Conservation (phyloP, 2,113 vertebrate species). For the Triplophysa dalaica region DNA sequence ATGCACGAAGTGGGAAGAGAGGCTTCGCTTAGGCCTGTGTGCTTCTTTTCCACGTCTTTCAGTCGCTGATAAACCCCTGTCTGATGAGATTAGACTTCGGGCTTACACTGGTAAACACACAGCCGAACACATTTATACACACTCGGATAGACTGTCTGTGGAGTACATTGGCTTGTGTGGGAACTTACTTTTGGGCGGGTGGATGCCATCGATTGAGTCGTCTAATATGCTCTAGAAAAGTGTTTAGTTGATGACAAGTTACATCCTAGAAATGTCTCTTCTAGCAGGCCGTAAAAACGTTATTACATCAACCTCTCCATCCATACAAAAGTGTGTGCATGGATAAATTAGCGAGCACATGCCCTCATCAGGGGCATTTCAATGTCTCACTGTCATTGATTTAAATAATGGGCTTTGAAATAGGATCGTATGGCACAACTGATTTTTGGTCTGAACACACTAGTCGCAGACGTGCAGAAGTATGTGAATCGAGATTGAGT, state of each 20-base stretch:
- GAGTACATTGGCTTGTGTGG: not conserved
- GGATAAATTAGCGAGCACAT: not conserved
- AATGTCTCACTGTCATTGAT: not conserved
- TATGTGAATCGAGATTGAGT: no score
- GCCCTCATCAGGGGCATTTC: not conserved
- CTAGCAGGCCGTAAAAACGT: not conserved
- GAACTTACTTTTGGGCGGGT: no score
- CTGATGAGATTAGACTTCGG: not conserved
- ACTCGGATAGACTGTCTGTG: not conserved
- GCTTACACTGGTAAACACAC: not conserved
- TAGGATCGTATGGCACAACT: no score
- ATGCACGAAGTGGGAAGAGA: not conserved
- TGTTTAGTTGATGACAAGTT: not conserved
- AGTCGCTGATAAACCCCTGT: slow-evolving; percentile 26
- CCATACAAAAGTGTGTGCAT: not conserved
- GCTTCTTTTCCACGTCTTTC: slow-evolving; percentile 21
- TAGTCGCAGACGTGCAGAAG: no score
- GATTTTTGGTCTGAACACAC: no score
- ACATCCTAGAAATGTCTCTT: not conserved
- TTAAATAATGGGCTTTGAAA: not conserved
- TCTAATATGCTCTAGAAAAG: not conserved
- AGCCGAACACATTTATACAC: slow-evolving; percentile 32
- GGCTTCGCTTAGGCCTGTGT: not conserved
- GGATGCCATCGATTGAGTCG: not conserved
- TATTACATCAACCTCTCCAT: not conserved